These are phyloP conservation scores for Sebastes glaucus DNA, from an alignment of 2,797 vertebrate genomes.

Conservation along the genomic window DNA sequence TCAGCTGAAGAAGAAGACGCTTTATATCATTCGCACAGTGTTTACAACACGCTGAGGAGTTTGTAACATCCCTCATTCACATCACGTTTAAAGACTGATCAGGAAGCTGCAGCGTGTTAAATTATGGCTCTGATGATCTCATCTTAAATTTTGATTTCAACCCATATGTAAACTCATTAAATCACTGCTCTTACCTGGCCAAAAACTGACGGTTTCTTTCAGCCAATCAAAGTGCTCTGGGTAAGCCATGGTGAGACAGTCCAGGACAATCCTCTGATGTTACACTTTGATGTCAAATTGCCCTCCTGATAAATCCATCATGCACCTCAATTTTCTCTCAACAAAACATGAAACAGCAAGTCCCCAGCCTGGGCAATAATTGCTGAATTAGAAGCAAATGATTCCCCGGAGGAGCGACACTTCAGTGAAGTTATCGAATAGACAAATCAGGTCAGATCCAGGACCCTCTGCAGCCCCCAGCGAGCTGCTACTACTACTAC, in stretches of 20 bases:
- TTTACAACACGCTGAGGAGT: conserved; percentile 26
- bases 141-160: not conserved
- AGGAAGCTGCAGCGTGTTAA: not conserved
- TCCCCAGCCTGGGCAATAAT: not conserved
- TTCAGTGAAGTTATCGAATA: conserved; percentile 54
- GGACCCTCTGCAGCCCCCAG: conserved; percentile 48
- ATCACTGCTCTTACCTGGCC: conserved; percentile 74
- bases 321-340: conserved; percentile 31
- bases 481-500: conserved; percentile 33
- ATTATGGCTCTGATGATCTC: not conserved
- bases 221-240: conserved; percentile 63
- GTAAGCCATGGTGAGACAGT: conserved; percentile 54
- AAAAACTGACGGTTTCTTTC: conserved; percentile 58
- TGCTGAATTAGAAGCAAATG: conserved; percentile 24
- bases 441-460: conserved; percentile 67
- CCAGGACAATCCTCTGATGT: conserved; percentile 32
- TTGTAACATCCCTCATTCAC: conserved; percentile 15
- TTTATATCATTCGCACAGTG: conserved; percentile 16
- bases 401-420: conserved; percentile 31
- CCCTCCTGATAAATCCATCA: conserved; percentile 54
- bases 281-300: conserved; percentile 52
- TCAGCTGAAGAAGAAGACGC: conserved; percentile 2
- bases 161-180: not conserved
- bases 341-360: conserved; percentile 24
- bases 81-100: conserved; percentile 27